Evolutionary conservation across 2,888 invertebrate genomes (phyloP).

Genomic region (Schizotus pectinicornis): DNA sequence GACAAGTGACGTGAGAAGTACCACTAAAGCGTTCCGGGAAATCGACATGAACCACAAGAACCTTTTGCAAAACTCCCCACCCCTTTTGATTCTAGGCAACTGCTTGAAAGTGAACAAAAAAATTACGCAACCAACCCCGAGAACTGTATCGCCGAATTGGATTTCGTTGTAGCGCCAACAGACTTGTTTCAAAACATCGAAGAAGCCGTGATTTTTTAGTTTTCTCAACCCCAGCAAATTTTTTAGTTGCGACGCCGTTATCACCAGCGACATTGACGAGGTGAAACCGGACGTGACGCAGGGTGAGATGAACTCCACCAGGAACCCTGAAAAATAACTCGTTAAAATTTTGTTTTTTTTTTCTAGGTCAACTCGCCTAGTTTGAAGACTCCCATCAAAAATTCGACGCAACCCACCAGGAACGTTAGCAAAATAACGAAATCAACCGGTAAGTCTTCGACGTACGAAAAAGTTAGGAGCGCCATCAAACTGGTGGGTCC

Average conservation of each 20-base stretch:
- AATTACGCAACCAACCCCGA: constrained; percentile 71
- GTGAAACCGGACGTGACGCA: constrained; percentile 87
- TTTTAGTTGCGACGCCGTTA: constrained; percentile 76
- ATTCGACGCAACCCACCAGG: constrained; percentile 77
- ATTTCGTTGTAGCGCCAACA: constrained; percentile 61
- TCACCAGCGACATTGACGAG: constrained; percentile 81
- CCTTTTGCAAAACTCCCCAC: constrained; percentile 61
- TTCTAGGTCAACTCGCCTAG: constrained; percentile 66
- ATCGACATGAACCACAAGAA: constrained; percentile 76
- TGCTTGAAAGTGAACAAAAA: constrained; percentile 72
- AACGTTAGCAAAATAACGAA: constrained; percentile 79
- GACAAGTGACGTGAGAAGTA: constrained; percentile 66
- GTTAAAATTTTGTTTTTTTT: not conserved
- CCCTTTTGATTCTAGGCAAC: constrained; percentile 64
- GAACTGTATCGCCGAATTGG: constrained; percentile 66
- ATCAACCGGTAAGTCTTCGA: constrained; percentile 71
- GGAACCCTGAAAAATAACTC: constrained; percentile 67
- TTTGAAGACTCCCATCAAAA: constrained; percentile 81
- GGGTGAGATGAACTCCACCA: constrained; percentile 83
- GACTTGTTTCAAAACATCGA: constrained; percentile 65
- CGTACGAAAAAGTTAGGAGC: constrained; percentile 78
- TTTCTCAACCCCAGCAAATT: constrained; percentile 71
- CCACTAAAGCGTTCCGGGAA: constrained; percentile 79
- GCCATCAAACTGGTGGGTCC: constrained; percentile 96
- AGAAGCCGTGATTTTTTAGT: constrained; percentile 71